These are phyloP conservation scores for Neoseiulus cucumeris DNA, from an alignment of 1,140 invertebrate genomes.

Conservation along the genomic window DNA sequence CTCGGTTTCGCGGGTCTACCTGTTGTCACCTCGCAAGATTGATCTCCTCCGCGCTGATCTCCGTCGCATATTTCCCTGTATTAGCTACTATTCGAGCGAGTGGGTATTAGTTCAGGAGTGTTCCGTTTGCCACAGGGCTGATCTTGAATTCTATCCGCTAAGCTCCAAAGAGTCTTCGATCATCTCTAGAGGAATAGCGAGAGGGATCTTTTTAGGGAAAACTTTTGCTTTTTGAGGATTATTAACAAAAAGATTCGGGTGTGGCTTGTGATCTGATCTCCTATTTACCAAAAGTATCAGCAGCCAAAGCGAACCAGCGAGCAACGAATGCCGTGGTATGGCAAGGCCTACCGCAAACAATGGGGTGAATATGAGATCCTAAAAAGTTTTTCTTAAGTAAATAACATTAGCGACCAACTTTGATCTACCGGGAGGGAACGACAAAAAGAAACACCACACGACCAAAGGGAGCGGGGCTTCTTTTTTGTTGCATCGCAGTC, in stretches of 20 bases:
- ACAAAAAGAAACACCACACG: neutral
- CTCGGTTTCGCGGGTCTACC: no score
- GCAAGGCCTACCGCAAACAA: neutral
- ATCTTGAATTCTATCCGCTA: no score
- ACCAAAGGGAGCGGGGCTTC: neutral
- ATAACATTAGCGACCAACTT: slow-evolving; percentile 8
- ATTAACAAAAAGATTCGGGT: slow-evolving; percentile 7
- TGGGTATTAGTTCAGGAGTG: no score
- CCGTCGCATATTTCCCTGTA: no score
- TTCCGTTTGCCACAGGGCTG: no score
- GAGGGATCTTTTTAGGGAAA: neutral
- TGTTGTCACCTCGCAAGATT: no score
- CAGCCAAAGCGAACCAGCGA: neutral
- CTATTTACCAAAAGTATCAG: slow-evolving; percentile 4
- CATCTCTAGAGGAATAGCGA: no score
- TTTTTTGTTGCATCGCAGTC: no score
- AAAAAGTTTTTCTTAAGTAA: slow-evolving; percentile 5
- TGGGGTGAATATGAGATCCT: slow-evolving; percentile 10
- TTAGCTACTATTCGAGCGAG: no score
- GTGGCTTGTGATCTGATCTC: neutral
- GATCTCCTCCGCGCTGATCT: no score
- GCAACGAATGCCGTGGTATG: no score
- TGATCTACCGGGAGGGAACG: neutral
- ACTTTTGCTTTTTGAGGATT: slow-evolving; percentile 8
- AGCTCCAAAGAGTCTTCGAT: no score